Base-by-base conservation (phyloP, 2,888 invertebrate species). In the Pammene fasciana region DNA sequence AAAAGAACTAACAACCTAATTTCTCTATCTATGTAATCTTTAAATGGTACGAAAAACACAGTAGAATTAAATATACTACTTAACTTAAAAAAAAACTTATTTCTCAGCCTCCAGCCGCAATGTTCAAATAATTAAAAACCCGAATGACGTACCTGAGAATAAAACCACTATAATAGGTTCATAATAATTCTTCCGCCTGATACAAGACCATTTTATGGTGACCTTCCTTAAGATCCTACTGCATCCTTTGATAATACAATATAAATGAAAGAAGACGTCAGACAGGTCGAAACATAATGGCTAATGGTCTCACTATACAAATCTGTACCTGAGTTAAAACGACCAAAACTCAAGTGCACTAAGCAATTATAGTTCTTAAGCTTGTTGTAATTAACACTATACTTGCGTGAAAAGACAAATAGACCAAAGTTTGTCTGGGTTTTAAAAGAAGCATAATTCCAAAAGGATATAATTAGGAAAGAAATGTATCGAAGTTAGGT, bases 171-270 rank as follows among this genome's bases (percentile, higher is more conserved):
- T n/a, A n/a, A n/a, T n/a, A 54, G 45, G 57, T 68, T 65, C 61
- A 45, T 68, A 65, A 71, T 71, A 71, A 71, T 57, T 56, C 26
- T 26, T 38, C 65, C 41, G 54, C 26, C 46, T 62, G 48, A 65
- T 16, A 52, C 26, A 54, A 64, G 16, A 73, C 82, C 76, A 78
- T 59, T 67, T 16, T 59, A 52, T 14, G 5, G 41, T 74, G 79
- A 77, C 48, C 80, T 73, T 57, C 74, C 60, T 66, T 71, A 59
- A 64, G 54, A 46, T 57, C 60, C 38, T 8, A n/a, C 52, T 52
- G 11, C 34, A 64, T 64, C 60, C 60, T 60, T 65, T 48, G 56
- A 54, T 50, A 18, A 14, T 52, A 46, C 26, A 18, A 61, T 62
- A 52, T 46, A 14, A 34, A 16, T 52, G 41, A 14, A 36, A n/a